Conservation (phyloP, 2,888 invertebrate species). For the Palloptera scutellata region DNA sequence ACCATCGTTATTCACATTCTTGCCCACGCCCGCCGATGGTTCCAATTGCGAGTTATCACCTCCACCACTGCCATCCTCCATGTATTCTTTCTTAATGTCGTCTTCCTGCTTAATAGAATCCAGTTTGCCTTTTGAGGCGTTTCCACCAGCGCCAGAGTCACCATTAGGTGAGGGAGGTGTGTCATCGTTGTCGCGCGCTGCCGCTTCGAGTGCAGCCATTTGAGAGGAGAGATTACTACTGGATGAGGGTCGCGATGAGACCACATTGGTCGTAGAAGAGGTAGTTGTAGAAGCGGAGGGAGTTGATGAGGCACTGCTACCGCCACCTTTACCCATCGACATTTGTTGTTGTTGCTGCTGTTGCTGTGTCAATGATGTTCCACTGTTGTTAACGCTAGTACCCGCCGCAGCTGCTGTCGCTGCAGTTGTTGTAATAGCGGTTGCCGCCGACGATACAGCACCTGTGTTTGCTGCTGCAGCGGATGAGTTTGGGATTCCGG, state of each 20-base stretch:
- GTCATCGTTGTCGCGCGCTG: conserved; percentile 72
- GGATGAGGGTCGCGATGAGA: conserved; percentile 60
- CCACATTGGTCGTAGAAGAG: conserved; percentile 43
- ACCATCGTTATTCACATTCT: conserved; percentile 73
- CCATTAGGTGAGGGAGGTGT: conserved; percentile 69
- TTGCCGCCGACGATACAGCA: conserved; percentile 21
- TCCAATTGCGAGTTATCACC: conserved; percentile 64
- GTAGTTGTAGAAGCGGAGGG: conserved; percentile 46
- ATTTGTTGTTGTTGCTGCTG: conserved; percentile 47
- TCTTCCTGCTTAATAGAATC: conserved; percentile 74
- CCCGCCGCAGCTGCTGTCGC: conserved; percentile 29
- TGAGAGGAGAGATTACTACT: conserved; percentile 71
- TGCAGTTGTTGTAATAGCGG: conserved; percentile 34
- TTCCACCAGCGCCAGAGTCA: conserved; percentile 54
- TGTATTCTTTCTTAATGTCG: conserved; percentile 73
- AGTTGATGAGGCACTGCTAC: conserved; percentile 46
- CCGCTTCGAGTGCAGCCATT: conserved; percentile 77
- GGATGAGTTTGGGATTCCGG: conserved; percentile 41
- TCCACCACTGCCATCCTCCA: conserved; percentile 66
- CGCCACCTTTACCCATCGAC: conserved; percentile 52
- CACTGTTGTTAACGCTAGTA: conserved; percentile 41
- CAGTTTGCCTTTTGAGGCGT: conserved; percentile 70
- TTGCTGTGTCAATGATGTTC: conserved; percentile 41
- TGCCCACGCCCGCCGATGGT: conserved; percentile 66
- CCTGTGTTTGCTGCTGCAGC: conserved; percentile 56